A percentile compares a stretch with the other conserved stretches of the same genome.
These are phyloP conservation scores for Busseola fusca DNA, from an alignment of 2,888 invertebrate genomes.

Conservation along the genomic window DNA sequence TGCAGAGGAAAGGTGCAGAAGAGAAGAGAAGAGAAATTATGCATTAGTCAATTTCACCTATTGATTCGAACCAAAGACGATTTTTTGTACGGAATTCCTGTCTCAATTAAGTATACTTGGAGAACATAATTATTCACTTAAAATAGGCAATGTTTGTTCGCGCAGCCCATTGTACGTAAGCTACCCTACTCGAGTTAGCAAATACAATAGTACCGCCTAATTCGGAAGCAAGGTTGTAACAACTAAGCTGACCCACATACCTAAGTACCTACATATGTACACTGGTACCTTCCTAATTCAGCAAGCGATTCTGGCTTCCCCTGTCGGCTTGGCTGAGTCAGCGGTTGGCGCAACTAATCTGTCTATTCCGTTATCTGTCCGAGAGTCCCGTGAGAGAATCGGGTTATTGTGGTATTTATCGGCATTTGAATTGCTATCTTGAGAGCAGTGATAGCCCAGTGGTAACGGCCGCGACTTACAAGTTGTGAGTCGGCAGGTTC, in stretches of 20 bases:
- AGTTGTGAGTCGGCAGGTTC: too few species aligned
- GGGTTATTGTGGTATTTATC: slow-evolving; percentile 27
- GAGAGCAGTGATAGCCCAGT: too few species aligned
- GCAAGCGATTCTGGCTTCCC: slow-evolving; percentile 33
- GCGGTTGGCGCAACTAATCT: slow-evolving; percentile 47
- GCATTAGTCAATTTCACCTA: too few species aligned
- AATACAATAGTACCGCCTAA: slow-evolving; percentile 5
- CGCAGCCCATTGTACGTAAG: neutral
- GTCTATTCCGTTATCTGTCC: slow-evolving; percentile 50
- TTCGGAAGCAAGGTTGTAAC: neutral
- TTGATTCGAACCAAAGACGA: neutral
- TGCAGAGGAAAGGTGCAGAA: too few species aligned
- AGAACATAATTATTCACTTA: neutral
- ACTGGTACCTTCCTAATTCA: neutral
- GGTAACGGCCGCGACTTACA: too few species aligned
- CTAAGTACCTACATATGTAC: neutral
- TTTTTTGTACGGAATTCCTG: neutral
- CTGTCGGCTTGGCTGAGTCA: slow-evolving; percentile 17
- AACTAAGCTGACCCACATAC: neutral
- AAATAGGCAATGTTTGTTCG: neutral
- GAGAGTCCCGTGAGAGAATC: slow-evolving; percentile 40
- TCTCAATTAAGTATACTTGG: neutral
- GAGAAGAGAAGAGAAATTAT: too few species aligned
- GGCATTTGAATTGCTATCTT: slow-evolving; percentile 26
- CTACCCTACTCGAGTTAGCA: slow-evolving; percentile 1